Evolutionary conservation across 1,140 invertebrate genomes (phyloP).

Genomic region (Cydia strobilella): DNA sequence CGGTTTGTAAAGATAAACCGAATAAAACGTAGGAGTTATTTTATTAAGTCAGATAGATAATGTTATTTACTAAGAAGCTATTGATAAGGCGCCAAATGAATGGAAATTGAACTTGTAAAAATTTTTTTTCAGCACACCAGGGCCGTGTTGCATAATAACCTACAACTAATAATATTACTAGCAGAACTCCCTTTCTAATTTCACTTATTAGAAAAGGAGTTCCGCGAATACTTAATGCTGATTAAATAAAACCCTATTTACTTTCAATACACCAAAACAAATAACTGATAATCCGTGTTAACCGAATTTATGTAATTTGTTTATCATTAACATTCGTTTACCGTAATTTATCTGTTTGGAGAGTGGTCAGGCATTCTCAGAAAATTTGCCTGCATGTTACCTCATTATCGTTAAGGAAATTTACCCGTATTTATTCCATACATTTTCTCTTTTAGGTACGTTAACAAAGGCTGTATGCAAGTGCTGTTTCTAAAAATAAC

Average conservation of each 20-base stretch:
- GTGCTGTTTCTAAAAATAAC: slow-evolving; percentile 4
- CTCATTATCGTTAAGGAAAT: slow-evolving; percentile 8
- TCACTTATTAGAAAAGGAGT: too few relatives aligned
- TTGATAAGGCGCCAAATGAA: too few relatives aligned
- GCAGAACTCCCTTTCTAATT: too few relatives aligned
- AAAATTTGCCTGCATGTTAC: slow-evolving; percentile 6
- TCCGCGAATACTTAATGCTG: not conserved
- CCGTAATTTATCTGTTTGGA: slow-evolving; percentile 28
- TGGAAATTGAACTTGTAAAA: too few relatives aligned
- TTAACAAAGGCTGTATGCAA: not conserved
- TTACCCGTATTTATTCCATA: not conserved
- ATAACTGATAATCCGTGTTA: not conserved
- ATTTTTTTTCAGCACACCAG: too few relatives aligned
- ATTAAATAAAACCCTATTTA: slow-evolving; percentile 2
- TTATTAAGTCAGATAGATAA: too few relatives aligned
- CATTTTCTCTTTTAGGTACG: not conserved
- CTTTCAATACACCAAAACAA: slow-evolving; percentile 1
- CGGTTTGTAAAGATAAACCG: too few relatives aligned
- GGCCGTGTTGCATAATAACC: too few relatives aligned
- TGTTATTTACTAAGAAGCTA: too few relatives aligned
- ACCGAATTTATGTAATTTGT: slow-evolving; percentile 12
- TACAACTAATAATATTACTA: too few relatives aligned
- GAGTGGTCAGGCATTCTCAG: slow-evolving; percentile 16
- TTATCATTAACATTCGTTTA: not conserved
- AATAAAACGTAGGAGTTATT: too few relatives aligned